These are phyloP conservation scores for Trissolcus basalis DNA, from an alignment of 1,140 invertebrate species.

Conservation along the genomic window DNA sequence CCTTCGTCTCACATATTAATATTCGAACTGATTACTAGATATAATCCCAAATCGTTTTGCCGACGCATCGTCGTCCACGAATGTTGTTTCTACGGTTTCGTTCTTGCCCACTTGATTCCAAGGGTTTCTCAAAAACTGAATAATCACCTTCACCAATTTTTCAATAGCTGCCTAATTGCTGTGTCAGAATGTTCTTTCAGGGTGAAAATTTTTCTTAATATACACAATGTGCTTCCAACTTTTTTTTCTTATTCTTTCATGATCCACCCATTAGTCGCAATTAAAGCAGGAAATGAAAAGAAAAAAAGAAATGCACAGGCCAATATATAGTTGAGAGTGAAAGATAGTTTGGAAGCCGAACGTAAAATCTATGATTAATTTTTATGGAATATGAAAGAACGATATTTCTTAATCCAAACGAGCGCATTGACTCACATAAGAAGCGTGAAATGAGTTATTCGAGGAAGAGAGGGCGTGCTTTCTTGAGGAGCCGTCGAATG, in stretches of 20 bases:
- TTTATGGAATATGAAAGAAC: constrained; percentile 57
- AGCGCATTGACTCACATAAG: constrained; percentile 59
- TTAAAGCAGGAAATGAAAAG: neutral
- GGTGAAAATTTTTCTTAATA: too few relatives aligned
- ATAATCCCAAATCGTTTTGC: constrained; percentile 39
- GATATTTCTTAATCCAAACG: constrained; percentile 55
- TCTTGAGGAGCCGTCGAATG: constrained; percentile 49
- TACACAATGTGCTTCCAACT: too few relatives aligned
- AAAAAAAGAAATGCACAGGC: neutral
- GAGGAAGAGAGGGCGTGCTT: constrained; percentile 46
- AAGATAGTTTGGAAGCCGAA: constrained; percentile 7
- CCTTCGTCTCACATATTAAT: constrained; percentile 47
- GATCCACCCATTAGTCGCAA: neutral
- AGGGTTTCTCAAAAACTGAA: too few relatives aligned
- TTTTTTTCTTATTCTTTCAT: neutral
- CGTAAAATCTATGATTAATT: constrained; percentile 50
- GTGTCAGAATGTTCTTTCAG: neutral
- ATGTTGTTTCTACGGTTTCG: too few relatives aligned
- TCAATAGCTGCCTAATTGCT: neutral
- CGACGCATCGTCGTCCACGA: too few relatives aligned
- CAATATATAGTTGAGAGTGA: neutral
- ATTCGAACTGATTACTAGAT: constrained; percentile 44
- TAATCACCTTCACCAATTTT: neutral
- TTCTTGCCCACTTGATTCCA: too few relatives aligned
- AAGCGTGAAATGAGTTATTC: constrained; percentile 58